Evolutionary conservation across 2,888 invertebrate species (phyloP).

Genomic region (Drosophila antonietae): DNA sequence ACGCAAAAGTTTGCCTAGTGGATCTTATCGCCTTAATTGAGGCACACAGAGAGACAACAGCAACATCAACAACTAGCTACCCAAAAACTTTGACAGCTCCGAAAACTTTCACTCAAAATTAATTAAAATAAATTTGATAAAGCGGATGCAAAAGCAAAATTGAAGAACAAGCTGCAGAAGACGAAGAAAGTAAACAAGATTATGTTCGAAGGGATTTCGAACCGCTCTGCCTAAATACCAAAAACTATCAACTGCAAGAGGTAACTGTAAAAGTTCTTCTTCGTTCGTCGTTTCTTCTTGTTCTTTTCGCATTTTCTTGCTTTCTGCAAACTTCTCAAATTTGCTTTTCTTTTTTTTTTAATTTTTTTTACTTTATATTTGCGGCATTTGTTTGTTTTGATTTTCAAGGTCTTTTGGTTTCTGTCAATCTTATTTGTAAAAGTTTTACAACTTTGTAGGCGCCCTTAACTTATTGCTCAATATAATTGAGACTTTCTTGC

Average conservation of each 20-base stretch:
- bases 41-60: neutral
- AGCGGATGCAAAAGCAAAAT: neutral
- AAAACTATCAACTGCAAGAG: conserved; percentile 6
- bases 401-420: conserved; percentile 5
- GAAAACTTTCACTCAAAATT: conserved; percentile 14
- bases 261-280: neutral
- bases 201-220: neutral
- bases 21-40: conserved; percentile 8
- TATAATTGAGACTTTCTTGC: conserved; percentile 1
- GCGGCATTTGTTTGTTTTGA: neutral
- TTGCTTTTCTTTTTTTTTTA: neutral
- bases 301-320: neutral
- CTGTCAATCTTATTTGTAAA: conserved; percentile 7
- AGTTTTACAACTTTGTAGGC: conserved; percentile 4
- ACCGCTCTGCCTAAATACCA: neutral
- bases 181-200: conserved; percentile 6
- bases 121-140: conserved; percentile 12
- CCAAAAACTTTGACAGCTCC: conserved; percentile 8
- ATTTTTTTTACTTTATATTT: conserved; percentile 2
- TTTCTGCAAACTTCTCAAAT: neutral
- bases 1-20: neutral
- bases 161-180: neutral
- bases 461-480: neutral
- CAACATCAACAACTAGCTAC: conserved; percentile 5
- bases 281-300: neutral